These are phyloP conservation scores for Macrotrachela quadricornifera DNA, from an alignment of 1,140 invertebrate genomes.

Conservation along the genomic window DNA sequence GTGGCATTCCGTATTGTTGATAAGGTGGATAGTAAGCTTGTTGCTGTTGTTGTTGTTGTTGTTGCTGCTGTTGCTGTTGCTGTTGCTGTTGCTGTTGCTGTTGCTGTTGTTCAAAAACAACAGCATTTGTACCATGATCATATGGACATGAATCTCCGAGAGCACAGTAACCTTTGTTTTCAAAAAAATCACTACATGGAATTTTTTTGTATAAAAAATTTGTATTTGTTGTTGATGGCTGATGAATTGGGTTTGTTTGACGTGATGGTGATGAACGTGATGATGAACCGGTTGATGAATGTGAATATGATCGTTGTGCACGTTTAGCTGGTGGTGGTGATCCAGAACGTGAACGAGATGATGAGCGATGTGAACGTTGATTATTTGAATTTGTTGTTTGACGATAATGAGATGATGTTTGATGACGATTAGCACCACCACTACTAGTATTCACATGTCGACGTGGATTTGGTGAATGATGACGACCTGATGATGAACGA, in stretches of 20 bases:
- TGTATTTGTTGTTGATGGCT: conserved; percentile 31
- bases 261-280: conserved; percentile 14
- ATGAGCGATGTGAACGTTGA: conserved; percentile 12
- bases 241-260: conserved; percentile 41
- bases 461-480: conserved; percentile 16
- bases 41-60: not conserved
- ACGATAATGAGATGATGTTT: no score
- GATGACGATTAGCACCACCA: conserved; percentile 1
- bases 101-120: conserved; percentile 46
- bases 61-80: not conserved
- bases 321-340: conserved; percentile 21
- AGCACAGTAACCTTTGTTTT: conserved; percentile 82
- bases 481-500: no score
- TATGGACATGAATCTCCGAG: conserved; percentile 76
- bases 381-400: no score
- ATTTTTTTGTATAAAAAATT: no score
- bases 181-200: conserved; percentile 9
- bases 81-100: not conserved
- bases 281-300: not conserved
- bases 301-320: not conserved
- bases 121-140: conserved; percentile 79
- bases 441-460: conserved; percentile 18
- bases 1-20: not conserved
- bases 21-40: not conserved
- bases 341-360: conserved; percentile 14